Base-by-base conservation (phyloP, 2,888 invertebrate genomes). In the Oligia latruncula region DNA sequence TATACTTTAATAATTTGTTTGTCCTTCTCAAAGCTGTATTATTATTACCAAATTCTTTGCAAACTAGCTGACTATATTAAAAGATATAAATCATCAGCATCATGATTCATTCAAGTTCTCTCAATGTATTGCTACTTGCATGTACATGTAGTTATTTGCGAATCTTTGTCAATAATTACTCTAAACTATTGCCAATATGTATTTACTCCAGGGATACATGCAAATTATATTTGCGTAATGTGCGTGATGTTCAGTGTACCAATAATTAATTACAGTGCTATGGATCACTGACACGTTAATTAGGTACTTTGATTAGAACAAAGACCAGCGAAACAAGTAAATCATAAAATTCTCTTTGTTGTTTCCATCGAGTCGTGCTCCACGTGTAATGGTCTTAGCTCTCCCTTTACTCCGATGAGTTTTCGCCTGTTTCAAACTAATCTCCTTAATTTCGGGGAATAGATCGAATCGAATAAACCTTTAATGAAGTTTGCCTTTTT, bases 381-480 rank as follows among this genome's bases (percentile, higher is more conserved):
- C 81, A 76, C 80, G 78, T 74, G 78, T 82, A 81, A 83, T 75
- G 29, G 55, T 66, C 77, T 70, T 62, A 74, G 60, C 68, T 75
- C 49, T 84, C 87, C 80, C 84, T 87, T 90, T 88, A 89, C 87
- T 82, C 72, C 75, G 83, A 90, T 85, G 88, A 90, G 88, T 84
- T 88, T 80, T 82, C 80, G 73, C 76, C 83, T 86, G 84, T 88
- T 89, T 87, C 83, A 78, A 92, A 92, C 87, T 89, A 89, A 90
- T 88, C 87, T 87, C 83, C 87, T 88, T 86, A 82, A 88, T 89
- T 90, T 88, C 79, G 83, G 80, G 74, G 78, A 88, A 90, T 75
- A 89, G 87, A 92, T 91, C 85, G 87, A 88, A 88, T 77, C 78
- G 78, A 78, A 88, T 90, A 90, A 87, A 86, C 86, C 89, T 85